Conservation (phyloP, 2,888 invertebrate genomes). For the Amphipyra berbera region DNA sequence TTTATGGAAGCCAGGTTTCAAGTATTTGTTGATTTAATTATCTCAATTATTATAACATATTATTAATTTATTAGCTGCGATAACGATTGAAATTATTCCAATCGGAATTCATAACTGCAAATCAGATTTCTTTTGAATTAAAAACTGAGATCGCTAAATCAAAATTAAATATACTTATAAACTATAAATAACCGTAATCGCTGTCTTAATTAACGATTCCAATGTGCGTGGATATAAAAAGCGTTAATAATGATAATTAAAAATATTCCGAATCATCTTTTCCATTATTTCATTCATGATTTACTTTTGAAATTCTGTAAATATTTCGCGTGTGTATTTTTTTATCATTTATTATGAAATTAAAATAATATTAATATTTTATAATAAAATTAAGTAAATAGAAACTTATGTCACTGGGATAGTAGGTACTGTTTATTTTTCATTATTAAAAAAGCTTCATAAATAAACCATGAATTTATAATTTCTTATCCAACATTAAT, state of each 20-base stretch:
- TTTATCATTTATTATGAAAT: too few relatives aligned
- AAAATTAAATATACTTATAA: slow-evolving; percentile 52
- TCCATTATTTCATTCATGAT: slow-evolving; percentile 51
- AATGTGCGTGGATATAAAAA: slow-evolving; percentile 62
- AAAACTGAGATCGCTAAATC: slow-evolving; percentile 57
- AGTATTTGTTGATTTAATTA: slow-evolving; percentile 50
- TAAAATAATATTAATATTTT: neutral
- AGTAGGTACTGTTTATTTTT: neutral
- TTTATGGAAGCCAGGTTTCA: slow-evolving; percentile 59
- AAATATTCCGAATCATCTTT: slow-evolving; percentile 58
- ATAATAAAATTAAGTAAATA: neutral
- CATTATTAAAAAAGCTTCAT: neutral
- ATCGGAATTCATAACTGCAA: slow-evolving; percentile 9
- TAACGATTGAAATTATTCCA: slow-evolving; percentile 15
- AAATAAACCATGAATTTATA: slow-evolving; percentile 50
- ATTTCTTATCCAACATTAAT: slow-evolving; percentile 45
- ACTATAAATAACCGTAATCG: slow-evolving; percentile 51
- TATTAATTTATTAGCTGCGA: slow-evolving; percentile 11
- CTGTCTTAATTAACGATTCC: slow-evolving; percentile 59
- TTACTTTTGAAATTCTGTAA: slow-evolving; percentile 12
- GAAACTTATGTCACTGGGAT: slow-evolving; percentile 9
- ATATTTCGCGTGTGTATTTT: too few relatives aligned
- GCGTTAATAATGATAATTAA: slow-evolving; percentile 60
- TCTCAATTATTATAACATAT: slow-evolving; percentile 45
- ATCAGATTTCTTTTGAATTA: slow-evolving; percentile 17